Evolutionary conservation across 2,888 invertebrate genomes (phyloP), one percentile per base, ranked within the genome.

Genomic region (Galerucella nymphaeae): DNA sequence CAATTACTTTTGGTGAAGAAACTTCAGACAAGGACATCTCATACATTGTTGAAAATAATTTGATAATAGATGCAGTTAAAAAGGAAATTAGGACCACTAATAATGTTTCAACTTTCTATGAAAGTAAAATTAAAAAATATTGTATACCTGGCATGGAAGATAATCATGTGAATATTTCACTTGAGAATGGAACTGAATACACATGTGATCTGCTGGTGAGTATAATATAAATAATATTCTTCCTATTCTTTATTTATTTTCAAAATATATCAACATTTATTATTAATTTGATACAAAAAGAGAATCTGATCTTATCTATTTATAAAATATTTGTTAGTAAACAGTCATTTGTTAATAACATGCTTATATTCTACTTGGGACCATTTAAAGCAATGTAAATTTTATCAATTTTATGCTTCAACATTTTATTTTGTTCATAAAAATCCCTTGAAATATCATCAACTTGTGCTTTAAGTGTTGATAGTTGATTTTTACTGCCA

Each of bases 1-100:
- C 93, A 81, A 96, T 98, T 76, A 91, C 93, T 74, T 98, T 98
- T 85, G 93, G 93, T 80, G 89, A 94, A 74, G 92, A 93, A 14
- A 89, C 93, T 75, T 87, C 92, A 80, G 88, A 90, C 23, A 90
- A 93, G 61, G 92, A 95, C 84, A 89, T 99, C 1, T 96, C 97
- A 0, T 96, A 94, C 84, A 94, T 99, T 78, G 94, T 98, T 14
- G 99, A 99, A 88, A 99, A 98, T 88, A 94, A 97, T 87, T 89
- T 97, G 6, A 89, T 98, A 61, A 86, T 96, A 2, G 90, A 93
- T 81, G 91, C 95, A 0, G 90, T 96, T 13, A 91, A 91, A 79
- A 89, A 88, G 73, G 90, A 92, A 82, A 76, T 87, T 0, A 83
- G 89, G 55, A 85, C 88, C 23, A 82, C 89, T 1, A 81, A 83